Evolutionary conservation across 2,113 vertebrate genomes (phyloP), one percentile per base, ranked within the genome.

Genomic region (Procapra przewalskii): DNA sequence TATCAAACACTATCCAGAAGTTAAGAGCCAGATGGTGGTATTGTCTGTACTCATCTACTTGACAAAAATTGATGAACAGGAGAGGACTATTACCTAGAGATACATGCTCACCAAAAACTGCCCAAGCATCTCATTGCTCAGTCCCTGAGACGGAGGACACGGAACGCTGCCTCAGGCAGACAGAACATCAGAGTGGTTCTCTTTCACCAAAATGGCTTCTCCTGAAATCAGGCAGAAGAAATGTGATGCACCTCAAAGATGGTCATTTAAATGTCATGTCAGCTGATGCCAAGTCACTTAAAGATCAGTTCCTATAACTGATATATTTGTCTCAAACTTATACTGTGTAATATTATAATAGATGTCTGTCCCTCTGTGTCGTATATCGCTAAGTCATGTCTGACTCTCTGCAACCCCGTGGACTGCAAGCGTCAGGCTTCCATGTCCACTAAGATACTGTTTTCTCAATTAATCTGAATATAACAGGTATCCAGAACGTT

Each of bases 121-220:
- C 21, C n/a, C 17, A 13, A 27, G 31, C 13, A 5, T 7, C 52
- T 67, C 29, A 31, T n/a, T 2, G 2, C 1, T 27, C 19, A 86
- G 29, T 5, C 54, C 10, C 54, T 1, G 1, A 40, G 43, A 55
- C 4, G 8, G 48, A 1, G 1, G 48, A 67, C 29, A 11, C 0
- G 0, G 13, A 25, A 36, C 6, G 7, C 0, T 2, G 25, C 8
- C 17, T 64, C 17, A 71, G 31, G n/a, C 4, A 33, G 31, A 43
- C 29, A 52, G 12, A 36, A 64, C n/a, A 19, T 57, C 19, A 48
- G 21, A 64, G 6, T 1, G 10, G 2, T 25, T 2, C 36, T 33
- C 5, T 50, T 17, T 13, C 10, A 79, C 15, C 16, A 81, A 62
- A 54, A 43, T 23, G 40, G 33, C 3, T 79, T 71, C 43, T 83